phyloP scores from a whole-genome alignment of 1,140 invertebrate species.

The Calliphora vicina region DNA sequence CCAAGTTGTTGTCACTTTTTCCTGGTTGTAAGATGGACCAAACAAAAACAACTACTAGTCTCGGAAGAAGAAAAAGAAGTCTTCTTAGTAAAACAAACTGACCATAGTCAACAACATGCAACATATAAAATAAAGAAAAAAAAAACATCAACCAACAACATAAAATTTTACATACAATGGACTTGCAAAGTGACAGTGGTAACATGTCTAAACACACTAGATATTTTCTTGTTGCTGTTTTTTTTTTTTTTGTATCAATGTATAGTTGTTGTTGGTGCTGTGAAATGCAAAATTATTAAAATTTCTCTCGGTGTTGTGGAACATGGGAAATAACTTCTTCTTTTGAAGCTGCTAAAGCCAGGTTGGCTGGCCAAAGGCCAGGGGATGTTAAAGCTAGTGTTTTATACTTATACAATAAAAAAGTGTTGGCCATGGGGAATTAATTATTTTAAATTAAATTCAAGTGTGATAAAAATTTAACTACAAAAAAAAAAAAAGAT shows the following conservation, averaged over 20 bases:
- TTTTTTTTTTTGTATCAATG: not conserved
- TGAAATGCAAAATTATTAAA: constrained; percentile 27
- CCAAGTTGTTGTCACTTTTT: constrained; percentile 19
- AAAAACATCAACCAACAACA: not conserved
- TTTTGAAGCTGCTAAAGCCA: not conserved
- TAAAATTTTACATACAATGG: constrained; percentile 28
- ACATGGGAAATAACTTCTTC: too few relatives aligned
- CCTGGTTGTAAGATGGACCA: not conserved
- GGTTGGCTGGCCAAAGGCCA: not conserved
- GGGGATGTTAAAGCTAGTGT: not conserved
- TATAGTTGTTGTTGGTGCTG: not conserved
- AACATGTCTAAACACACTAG: constrained; percentile 31
- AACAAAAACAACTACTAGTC: constrained; percentile 7
- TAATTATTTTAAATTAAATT: constrained; percentile 33
- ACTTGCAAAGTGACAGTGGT: constrained; percentile 21
- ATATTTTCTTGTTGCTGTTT: not conserved
- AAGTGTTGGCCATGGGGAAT: constrained; percentile 34
- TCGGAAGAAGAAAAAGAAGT: not conserved
- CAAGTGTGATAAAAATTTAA: not conserved
- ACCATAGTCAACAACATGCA: constrained; percentile 20
- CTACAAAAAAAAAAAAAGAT: too few relatives aligned
- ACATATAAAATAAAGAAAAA: not conserved
- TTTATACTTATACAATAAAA: not conserved
- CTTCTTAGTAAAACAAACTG: constrained; percentile 2
- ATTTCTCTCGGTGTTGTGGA: not conserved